A percentile compares a stretch with the other conserved stretches of the same genome.
phyloP scores from a whole-genome alignment of 2,113 vertebrate species.

The Oreochromis niloticus region DNA sequence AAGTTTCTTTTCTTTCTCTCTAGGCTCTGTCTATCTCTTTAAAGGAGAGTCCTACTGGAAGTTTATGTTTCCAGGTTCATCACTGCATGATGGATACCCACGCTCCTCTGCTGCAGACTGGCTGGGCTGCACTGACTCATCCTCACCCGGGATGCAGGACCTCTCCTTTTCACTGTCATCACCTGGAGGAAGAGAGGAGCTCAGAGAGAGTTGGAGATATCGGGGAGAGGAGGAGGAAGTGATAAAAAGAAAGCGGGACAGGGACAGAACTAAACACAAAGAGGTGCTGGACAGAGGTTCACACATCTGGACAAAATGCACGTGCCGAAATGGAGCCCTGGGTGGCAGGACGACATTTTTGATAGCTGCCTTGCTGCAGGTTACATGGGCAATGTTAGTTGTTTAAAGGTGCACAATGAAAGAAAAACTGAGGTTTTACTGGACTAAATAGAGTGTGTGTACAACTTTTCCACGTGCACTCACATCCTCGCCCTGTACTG shows the following conservation, averaged over 20 bases:
- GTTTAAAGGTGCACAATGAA: neutral
- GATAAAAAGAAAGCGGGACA: neutral
- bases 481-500: fast-evolving
- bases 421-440: neutral
- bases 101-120: slow-evolving; percentile 65
- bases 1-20: neutral
- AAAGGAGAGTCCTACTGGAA: slow-evolving; percentile 72
- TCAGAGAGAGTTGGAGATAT: slow-evolving; percentile 13
- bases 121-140: slow-evolving; percentile 63
- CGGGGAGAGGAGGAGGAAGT: neutral
- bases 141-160: neutral
- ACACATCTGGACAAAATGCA: slow-evolving; percentile 33
- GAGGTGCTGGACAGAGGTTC: neutral
- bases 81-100: slow-evolving; percentile 58
- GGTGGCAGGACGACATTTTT: neutral
- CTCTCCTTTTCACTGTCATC: slow-evolving; percentile 36
- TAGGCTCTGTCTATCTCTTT: slow-evolving; percentile 68
- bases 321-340: slow-evolving; percentile 10
- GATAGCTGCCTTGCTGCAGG: neutral
- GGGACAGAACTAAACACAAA: neutral
- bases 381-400: neutral
- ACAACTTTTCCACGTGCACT: neutral
- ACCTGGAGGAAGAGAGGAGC: slow-evolving; percentile 31
- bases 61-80: slow-evolving; percentile 52
- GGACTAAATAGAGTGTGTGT: neutral